Base-by-base conservation (phyloP, 35 echinoderm and acorn worm genomes). In the Ophiothrix spiculata region DNA sequence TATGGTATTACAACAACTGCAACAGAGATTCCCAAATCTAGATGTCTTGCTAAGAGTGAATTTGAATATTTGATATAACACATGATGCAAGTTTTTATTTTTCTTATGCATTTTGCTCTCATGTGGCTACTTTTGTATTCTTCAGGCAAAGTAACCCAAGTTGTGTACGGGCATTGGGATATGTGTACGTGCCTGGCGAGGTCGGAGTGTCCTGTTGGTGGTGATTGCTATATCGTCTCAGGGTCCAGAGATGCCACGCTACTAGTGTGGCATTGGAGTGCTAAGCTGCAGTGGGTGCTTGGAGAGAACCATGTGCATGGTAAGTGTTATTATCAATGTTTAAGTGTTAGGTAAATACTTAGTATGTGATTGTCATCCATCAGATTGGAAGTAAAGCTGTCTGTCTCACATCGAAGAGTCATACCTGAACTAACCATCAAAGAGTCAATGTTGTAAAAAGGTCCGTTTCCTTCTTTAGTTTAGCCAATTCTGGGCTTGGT, bases 141-240 rank as follows among this genome's bases (percentile, higher is more conserved):
- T 69, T 25, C 89, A 99, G 96, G 91, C 81, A 99, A 99, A 83
- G 96, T 99, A 1, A 93, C 89, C 36, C 96, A 99, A 79, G 96
- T 99, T 0, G 92, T 99, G 29, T 99, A 94, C 78, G 96, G 96
- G 83, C 96, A 99, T 79, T 99, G 96, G 96, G 96, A 99, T 83
- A 93, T 93, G 87, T 92, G 94, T 69, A 94, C 96, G n/a, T 99
- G 96, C 74, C 80, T 99, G 42, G 93, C 80, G 36, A 85, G 96
- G 84, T 99, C 96, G 36, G 96, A 99, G 75, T 94, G 96, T 81
- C 96, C 96, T 36, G 96, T 99, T 0, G 92, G 96, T 38, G 92
- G 96, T 46, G 96, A 99, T 63, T 99, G 92, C 80, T 99, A 94
- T 56, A 90, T 99, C 0, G 96, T 99, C 37, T 99, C 96, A 77